Evolutionary conservation across 2,113 vertebrate species (phyloP), one percentile per base, ranked within the genome.

Genomic region (Channa maculata): DNA sequence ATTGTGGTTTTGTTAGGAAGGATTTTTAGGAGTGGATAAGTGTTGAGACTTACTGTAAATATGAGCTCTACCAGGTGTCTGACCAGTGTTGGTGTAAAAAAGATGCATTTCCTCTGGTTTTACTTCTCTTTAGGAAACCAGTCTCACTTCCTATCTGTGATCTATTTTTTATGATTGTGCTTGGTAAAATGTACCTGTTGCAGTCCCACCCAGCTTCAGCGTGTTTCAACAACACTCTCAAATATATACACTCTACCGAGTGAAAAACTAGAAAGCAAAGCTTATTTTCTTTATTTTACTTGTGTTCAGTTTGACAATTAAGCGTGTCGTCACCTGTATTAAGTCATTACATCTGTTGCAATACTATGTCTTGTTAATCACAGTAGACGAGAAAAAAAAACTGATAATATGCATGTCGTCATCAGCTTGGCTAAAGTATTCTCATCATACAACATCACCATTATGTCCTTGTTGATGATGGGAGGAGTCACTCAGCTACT

Each of bases 111-210:
- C n/a, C n/a, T 45, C 24, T 65, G 44, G 43, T 65, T 85, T 68
- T 77, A 79, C 74, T 80, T 85, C 41, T 59, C 38, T 62, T 65
- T 48, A 65, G 34, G 43, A 62, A 79, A 70, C 8, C 12, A 60
- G 51, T 52, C 65, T 77, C 58, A 59, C 62, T 82, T 80, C 72
- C 64, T 77, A 58, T 69, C 6, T 62, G 11, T 67, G 51, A 57
- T 68, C 12, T 12, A 0, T 41, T 46, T 39, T 66, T 46, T 34
- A 59, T 67, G 5, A 12, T 7, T n/a, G 24, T 24, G 24, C 24
- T 5, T 37, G 12, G 37, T 36, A 8, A 53, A 54, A 62, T 63
- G n/a, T 55, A 54, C 12, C 34, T 50, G 61, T 73, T 67, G 15
- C 63, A 44, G 3, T 53, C 41, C 24, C 8, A 65, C 5, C 14